Conservation (phyloP, 2,113 vertebrate genomes). For the Catagonus wagneri region DNA sequence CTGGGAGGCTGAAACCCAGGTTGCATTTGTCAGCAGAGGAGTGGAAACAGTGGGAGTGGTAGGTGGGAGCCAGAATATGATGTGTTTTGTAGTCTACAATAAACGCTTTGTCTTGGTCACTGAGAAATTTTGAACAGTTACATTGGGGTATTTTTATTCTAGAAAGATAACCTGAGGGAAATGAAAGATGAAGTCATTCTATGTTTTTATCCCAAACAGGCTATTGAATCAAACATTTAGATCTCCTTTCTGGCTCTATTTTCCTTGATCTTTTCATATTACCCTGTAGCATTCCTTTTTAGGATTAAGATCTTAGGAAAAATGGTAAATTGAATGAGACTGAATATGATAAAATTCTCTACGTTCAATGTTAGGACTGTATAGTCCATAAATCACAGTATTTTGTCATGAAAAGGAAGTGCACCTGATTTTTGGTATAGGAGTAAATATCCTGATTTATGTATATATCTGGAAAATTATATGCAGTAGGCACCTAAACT, state of each 20-base stretch:
- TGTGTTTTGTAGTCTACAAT: not conserved
- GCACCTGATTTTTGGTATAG: not conserved
- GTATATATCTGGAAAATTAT: not conserved
- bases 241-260: not conserved
- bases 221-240: not conserved
- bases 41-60: too few species aligned
- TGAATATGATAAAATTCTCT: constrained; percentile 17
- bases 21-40: not conserved
- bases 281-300: not conserved
- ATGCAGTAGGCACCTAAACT: not conserved
- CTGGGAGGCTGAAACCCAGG: not conserved
- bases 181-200: not conserved
- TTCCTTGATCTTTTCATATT: not conserved
- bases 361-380: not conserved
- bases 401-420: not conserved
- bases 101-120: not conserved
- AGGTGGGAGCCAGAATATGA: not conserved
- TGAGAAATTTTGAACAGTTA: not conserved
- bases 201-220: not conserved
- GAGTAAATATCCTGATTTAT: constrained; percentile 10
- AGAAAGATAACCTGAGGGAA: not conserved
- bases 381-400: not conserved
- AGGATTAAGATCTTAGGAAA: not conserved
- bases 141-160: not conserved
- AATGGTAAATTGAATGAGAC: not conserved